Base-by-base conservation (phyloP, 2,113 vertebrate species). In the Ailurus styani region DNA sequence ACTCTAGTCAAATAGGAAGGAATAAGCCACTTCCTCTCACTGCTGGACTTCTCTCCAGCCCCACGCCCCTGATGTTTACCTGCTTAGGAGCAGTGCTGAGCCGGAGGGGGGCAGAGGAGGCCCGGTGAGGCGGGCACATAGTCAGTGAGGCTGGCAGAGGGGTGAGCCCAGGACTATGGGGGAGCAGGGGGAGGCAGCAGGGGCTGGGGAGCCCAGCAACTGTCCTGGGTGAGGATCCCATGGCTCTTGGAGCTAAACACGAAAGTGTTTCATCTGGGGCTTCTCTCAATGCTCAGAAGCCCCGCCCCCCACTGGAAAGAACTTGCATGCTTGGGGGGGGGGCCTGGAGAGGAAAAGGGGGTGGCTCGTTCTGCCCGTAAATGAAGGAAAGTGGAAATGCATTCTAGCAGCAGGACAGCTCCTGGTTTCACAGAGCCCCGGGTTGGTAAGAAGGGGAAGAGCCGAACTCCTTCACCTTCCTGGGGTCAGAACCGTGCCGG, bases 21-120 rank as follows among this genome's bases (percentile, higher is more conserved):
- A 90, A 52, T 73, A 42, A 68, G 55, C 70, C 50, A 75, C 92
- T 87, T 97, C 96, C 91, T 79, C 72, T 84, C 70, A 15, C 20
- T 62, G 64, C 96, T 72, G 52, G 52, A 42, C 37, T 34, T 23
- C 91, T 8, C 34, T 27, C 73, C 50, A 21, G 90, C 75, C 93
- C 75, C 73, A 18, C 85, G 68, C 62, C 84, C 87, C 25, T 34
- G 23, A 1, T 55, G 55, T 81, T 77, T 77, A 90, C 95, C 66
- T 66, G 89, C 50, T 34, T 13, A 5, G 7, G 45, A 3, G 40
- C 70, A 3, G 11, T 31, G 45, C 75, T 29, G 29, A 47, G 25
- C n/a, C 14, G 55, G 79, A 40, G 25, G 68, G 70, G 37, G 23
- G 83, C 34, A 9, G 34, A 47, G 88, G n/a, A 86, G 75, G 34